Evolutionary conservation across 1,140 invertebrate genomes (phyloP).

Genomic region (Frieseomelitta varia): DNA sequence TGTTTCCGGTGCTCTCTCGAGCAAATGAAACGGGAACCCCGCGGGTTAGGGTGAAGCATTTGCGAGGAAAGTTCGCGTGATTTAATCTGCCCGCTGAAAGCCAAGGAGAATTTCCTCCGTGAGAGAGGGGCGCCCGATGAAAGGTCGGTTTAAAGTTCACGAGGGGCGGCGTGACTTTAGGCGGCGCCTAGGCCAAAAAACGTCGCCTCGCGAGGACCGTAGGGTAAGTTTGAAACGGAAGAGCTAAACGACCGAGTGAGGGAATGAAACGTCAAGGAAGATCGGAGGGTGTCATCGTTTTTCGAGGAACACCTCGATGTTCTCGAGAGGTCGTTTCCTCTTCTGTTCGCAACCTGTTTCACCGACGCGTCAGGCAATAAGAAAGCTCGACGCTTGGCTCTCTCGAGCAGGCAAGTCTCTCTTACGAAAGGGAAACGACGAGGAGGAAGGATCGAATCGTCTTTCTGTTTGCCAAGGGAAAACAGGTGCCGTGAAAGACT

Average conservation of each 20-base stretch:
- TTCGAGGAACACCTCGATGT: conserved; percentile 13
- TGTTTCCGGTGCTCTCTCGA: neutral
- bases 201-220: conserved; percentile 10
- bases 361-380: neutral
- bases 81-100: neutral
- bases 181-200: conserved; percentile 27
- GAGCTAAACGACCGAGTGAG: no score
- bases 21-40: neutral
- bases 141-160: conserved; percentile 47
- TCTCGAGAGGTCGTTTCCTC: conserved; percentile 23
- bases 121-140: neutral
- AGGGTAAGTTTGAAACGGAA: no score
- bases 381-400: neutral
- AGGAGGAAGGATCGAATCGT: neutral
- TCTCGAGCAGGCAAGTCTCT: neutral
- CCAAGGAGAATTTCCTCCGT: no score
- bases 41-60: neutral
- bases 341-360: neutral
- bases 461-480: conserved; percentile 25
- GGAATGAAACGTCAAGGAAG: neutral
- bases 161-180: neutral
- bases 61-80: neutral
- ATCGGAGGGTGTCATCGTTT: neutral
- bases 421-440: neutral
- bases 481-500: conserved; percentile 29